Conservation (phyloP, 2,797 vertebrate genomes). For the Tangara arthus region DNA sequence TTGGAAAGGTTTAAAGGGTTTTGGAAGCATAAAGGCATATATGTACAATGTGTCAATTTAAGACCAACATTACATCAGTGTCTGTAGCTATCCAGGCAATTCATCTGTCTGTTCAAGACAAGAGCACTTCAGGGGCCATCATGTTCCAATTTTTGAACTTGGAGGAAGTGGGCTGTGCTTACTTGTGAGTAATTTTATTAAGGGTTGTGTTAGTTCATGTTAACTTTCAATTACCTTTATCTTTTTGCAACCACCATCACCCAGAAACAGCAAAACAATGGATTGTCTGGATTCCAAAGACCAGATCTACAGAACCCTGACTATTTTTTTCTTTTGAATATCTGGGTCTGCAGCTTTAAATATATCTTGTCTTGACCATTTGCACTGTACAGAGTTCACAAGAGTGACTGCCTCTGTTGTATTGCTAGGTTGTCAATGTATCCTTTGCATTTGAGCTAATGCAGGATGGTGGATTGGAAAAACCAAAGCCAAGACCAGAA, state of each 20-base stretch:
- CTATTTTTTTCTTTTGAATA: not conserved
- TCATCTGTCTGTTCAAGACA: not conserved
- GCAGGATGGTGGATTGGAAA: conserved; percentile 95
- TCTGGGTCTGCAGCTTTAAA: not conserved
- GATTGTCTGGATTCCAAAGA: not conserved
- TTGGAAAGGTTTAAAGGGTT: not conserved
- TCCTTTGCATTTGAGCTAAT: conserved; percentile 97
- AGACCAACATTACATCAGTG: not conserved
- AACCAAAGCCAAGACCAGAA: conserved; percentile 94
- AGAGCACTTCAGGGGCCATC: not conserved
- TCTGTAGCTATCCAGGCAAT: not conserved
- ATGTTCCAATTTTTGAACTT: not conserved
- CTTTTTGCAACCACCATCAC: not conserved
- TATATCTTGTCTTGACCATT: not conserved
- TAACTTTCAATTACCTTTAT: not conserved
- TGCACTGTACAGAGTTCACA: not conserved
- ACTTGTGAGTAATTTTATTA: not conserved
- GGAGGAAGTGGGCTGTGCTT: not conserved
- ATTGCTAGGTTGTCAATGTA: conserved; percentile 89
- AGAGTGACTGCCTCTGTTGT: not conserved
- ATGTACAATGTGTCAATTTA: not conserved
- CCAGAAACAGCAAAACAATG: not conserved
- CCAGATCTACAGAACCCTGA: not conserved
- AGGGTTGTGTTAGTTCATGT: not conserved
- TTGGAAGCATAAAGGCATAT: not conserved